phyloP scores from a whole-genome alignment of 2,888 invertebrate genomes.

The Anaspis maculata region DNA sequence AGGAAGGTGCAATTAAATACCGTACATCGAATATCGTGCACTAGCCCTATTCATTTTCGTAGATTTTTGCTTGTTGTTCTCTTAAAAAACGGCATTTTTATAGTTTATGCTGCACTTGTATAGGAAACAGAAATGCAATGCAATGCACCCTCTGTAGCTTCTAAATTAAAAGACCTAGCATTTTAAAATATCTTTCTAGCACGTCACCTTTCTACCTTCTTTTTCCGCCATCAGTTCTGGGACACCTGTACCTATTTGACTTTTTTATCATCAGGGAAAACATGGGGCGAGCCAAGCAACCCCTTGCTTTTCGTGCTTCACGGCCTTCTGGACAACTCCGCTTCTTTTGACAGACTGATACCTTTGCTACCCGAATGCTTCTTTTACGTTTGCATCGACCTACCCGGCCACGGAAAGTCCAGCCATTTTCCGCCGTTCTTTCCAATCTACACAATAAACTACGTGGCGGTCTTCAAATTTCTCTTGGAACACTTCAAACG shows the following conservation, averaged over 20 bases:
- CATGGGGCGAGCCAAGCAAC: slow-evolving; percentile 51
- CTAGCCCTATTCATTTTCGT: too few species aligned
- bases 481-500: slow-evolving; percentile 30
- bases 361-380: slow-evolving; percentile 43
- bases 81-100: too few species aligned
- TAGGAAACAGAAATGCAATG: too few species aligned
- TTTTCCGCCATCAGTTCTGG: too few species aligned
- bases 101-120: too few species aligned
- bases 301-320: slow-evolving; percentile 52
- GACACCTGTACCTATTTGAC: too few species aligned
- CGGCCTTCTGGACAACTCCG: slow-evolving; percentile 52
- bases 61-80: too few species aligned
- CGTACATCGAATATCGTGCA: too few species aligned
- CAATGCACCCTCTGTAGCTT: too few species aligned
- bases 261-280: slow-evolving; percentile 48
- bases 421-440: slow-evolving; percentile 43
- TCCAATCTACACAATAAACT: slow-evolving; percentile 39
- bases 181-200: too few species aligned
- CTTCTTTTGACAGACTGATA: slow-evolving; percentile 50
- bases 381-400: slow-evolving; percentile 46
- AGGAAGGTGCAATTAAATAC: too few species aligned
- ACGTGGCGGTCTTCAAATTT: slow-evolving; percentile 35
- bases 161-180: too few species aligned
- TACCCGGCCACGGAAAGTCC: slow-evolving; percentile 55
- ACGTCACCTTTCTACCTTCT: neutral